phyloP scores from a whole-genome alignment of 2,113 vertebrate species.

The Channa maculata region DNA sequence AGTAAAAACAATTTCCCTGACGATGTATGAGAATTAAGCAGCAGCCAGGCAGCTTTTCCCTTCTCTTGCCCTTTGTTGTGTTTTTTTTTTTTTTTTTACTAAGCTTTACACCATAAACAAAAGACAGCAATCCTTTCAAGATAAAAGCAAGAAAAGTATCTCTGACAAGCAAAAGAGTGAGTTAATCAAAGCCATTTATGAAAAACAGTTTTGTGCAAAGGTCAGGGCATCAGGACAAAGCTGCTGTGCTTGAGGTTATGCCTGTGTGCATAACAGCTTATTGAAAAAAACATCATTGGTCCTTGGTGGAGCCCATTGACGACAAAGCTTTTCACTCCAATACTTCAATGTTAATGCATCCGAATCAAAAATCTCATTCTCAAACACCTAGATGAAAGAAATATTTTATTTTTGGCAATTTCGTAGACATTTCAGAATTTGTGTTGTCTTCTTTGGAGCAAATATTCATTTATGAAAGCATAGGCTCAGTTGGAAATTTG shows the following conservation, averaged over 20 bases:
- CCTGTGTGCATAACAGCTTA: not conserved
- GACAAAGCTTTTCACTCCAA: too few relatives aligned
- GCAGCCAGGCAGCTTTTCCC: not conserved
- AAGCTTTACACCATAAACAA: not conserved
- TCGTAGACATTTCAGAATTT: too few relatives aligned
- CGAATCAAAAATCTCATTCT: too few relatives aligned
- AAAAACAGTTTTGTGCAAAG: not conserved
- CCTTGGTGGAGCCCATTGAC: too few relatives aligned
- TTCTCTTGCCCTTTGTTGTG: slow-evolving; percentile 15
- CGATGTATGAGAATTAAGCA: not conserved
- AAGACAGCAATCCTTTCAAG: not conserved
- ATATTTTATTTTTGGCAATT: too few relatives aligned
- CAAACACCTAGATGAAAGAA: too few relatives aligned
- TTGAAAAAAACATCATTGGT: too few relatives aligned
- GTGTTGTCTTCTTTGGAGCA: too few relatives aligned
- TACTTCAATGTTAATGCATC: too few relatives aligned
- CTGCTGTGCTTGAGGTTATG: not conserved
- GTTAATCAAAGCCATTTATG: not conserved
- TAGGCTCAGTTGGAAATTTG: too few relatives aligned
- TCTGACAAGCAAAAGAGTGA: not conserved
- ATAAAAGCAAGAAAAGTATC: not conserved
- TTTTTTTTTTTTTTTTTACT: slow-evolving; percentile 3
- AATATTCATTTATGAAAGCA: too few relatives aligned
- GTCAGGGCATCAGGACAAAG: not conserved
- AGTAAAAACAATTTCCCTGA: slow-evolving; percentile 14